Evolutionary conservation across 2,797 vertebrate species (phyloP).

Genomic region (Knipowitschia caucasica): DNA sequence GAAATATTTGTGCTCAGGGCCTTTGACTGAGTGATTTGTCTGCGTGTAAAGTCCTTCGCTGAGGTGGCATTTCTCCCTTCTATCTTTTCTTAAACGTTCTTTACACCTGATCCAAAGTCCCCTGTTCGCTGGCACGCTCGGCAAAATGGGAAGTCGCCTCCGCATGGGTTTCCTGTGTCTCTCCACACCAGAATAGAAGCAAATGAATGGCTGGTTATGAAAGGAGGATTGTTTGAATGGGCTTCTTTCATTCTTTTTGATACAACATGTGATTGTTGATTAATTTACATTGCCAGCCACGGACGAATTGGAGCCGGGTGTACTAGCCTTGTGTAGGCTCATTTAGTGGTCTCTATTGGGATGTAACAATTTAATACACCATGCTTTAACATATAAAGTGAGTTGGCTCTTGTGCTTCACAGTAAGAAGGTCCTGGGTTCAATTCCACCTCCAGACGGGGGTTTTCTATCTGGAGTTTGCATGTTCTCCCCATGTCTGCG

Average conservation of each 20-base stretch:
- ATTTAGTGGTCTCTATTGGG: no score
- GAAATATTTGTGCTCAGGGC: constrained; percentile 11
- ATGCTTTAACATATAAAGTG: no score
- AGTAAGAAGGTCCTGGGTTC: no score
- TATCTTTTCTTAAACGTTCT: neutral
- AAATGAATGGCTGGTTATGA: neutral
- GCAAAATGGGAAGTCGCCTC: constrained; percentile 67
- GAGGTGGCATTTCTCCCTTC: constrained; percentile 41
- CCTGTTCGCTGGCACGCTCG: constrained; percentile 31
- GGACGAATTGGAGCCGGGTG: no score
- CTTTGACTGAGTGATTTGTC: constrained; percentile 6
- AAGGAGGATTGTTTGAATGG: neutral
- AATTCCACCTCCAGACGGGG: no score
- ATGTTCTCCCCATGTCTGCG: no score
- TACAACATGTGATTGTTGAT: neutral
- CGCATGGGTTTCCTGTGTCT: constrained; percentile 45
- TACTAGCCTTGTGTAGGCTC: no score
- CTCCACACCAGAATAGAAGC: constrained; percentile 35
- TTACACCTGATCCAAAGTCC: constrained; percentile 40
- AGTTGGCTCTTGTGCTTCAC: no score
- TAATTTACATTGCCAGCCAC: no score
- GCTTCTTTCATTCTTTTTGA: neutral
- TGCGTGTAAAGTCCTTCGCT: constrained; percentile 26
- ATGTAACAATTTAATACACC: no score
- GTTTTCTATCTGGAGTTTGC: no score